Base-by-base conservation (phyloP, 2,888 invertebrate species). In the Apamea sordens region DNA sequence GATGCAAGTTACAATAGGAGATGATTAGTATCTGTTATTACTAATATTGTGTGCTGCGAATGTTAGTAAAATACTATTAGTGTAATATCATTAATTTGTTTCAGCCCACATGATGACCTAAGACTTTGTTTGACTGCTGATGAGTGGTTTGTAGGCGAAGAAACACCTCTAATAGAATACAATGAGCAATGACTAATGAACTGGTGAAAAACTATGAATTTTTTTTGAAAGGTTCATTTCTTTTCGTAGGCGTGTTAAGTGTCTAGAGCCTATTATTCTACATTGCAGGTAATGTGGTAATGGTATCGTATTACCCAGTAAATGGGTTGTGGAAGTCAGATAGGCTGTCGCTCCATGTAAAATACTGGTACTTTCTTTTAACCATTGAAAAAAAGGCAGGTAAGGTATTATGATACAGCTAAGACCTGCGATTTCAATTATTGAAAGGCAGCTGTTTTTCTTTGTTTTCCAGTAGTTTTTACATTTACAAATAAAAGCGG, bases 1-100 rank as follows among this genome's bases (percentile, higher is more conserved):
- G 59, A 69, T 69, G 59, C 82, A 50, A 24, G 21, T 63, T 73
- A 85, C 81, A 85, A 82, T 85, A 85, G 65, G 6, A 28, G 15
- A 70, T 79, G 74, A 87, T 87, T 85, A 87, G 28, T 69, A 85
- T 85, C 36, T 73, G 53, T 24, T 73, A 87, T 67, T 85, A 84
- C 79, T 86, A 79, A 74, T 56, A 53, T 53, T 53, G 24, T 61
- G 24, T 83, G 53, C 68, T 53, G 53, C 41, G 21, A 76, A 68
- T 76, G 65, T 63, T 72, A 8, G 79, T 85, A 70, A 80, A 73
- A 76, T 76, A 80, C 74, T 80, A 73, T 77, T 77, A 80, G 74
- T 80, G 74, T 56, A 59, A 61, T 72, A 63, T 75, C 87, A 85
- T 87, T 80, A 76, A 76, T 85, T 75, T 74, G 80, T 73, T 74